Evolutionary conservation across 2,113 vertebrate species (phyloP), one percentile per base, ranked within the genome.

Genomic region (Neomonachus schauinslandi): DNA sequence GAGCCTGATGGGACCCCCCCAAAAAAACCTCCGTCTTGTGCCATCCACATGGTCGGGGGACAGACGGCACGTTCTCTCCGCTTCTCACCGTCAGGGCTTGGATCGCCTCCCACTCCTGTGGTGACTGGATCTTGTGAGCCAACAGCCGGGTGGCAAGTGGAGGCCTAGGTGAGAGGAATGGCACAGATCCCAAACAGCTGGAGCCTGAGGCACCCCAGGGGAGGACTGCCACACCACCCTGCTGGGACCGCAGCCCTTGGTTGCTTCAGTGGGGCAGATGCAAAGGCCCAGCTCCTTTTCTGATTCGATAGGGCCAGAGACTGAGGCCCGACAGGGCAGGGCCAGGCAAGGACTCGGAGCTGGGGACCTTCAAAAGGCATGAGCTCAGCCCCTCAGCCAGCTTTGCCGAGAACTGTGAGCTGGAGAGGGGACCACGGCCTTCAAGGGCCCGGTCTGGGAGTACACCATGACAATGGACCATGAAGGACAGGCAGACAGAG

Each of bases 51-150:
- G 31, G 36, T 15, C 5, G 2, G 10, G 67, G 55, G 81, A n/a
- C 4, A 28, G 84, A 15, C 0, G 2, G 71, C 49, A n/a, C n/a
- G 65, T 18, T 19, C 16, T 36, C 10, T 49, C 39, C 55, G 12
- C 65, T 49, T 91, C 98, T 99, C 98, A 99, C 99, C 98, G 96
- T 99, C 67, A 99, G 99, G 11, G 99, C 99, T 98, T 99, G 99
- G 98, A 99, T 98, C 10, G 99, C 99, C 98, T 99, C 99, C 99
- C 99, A 99, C 98, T 99, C 99, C 98, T 99, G 99, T 0, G 99
- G 99, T 74, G 99, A 99, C 98, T 99, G 99, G 98, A 99, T 99
- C 99, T 99, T 99, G 98, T 99, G 99, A 55, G 99, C 99, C 98
- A 99, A 98, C 84, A 99, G 99, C 94, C 99, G 99, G 77, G 99